Evolutionary conservation across 2,888 invertebrate genomes (phyloP).

Genomic region (Eubasilissa splendida): DNA sequence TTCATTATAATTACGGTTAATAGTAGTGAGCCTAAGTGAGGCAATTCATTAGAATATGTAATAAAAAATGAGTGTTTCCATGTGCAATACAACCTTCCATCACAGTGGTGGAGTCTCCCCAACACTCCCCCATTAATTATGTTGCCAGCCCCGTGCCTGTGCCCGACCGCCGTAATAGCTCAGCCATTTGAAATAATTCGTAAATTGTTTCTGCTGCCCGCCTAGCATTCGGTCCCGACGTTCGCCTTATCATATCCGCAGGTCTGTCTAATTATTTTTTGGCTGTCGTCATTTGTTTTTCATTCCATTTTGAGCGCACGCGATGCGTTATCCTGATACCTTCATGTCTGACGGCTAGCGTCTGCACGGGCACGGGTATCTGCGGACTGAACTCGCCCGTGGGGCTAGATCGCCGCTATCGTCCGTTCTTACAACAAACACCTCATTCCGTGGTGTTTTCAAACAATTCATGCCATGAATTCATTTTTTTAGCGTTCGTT

Average conservation of each 20-base stretch:
- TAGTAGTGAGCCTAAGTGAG: background rate
- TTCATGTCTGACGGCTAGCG: background rate
- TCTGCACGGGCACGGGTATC: too few species aligned
- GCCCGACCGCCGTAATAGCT: slow-evolving; percentile 29
- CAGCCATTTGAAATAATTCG: slow-evolving; percentile 51
- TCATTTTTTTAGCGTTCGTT: too few species aligned
- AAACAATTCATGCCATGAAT: too few species aligned
- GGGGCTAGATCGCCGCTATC: too few species aligned
- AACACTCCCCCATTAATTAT: slow-evolving; percentile 34
- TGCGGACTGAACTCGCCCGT: too few species aligned
- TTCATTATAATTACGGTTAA: background rate
- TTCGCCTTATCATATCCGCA: slow-evolving; percentile 39
- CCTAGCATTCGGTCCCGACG: slow-evolving; percentile 29
- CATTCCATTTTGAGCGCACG: slow-evolving; percentile 46
- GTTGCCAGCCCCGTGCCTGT: slow-evolving; percentile 39
- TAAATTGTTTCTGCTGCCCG: slow-evolving; percentile 48
- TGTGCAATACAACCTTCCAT: background rate
- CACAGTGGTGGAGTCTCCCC: background rate
- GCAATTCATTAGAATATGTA: background rate
- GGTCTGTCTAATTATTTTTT: slow-evolving; percentile 55
- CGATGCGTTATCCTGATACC: slow-evolving; percentile 45
- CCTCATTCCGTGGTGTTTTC: too few species aligned
- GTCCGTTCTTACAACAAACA: too few species aligned
- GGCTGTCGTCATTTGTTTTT: slow-evolving; percentile 50
- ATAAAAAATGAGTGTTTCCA: background rate